phyloP scores from a whole-genome alignment of 2,113 vertebrate genomes.

The Balaenoptera acutorostrata region DNA sequence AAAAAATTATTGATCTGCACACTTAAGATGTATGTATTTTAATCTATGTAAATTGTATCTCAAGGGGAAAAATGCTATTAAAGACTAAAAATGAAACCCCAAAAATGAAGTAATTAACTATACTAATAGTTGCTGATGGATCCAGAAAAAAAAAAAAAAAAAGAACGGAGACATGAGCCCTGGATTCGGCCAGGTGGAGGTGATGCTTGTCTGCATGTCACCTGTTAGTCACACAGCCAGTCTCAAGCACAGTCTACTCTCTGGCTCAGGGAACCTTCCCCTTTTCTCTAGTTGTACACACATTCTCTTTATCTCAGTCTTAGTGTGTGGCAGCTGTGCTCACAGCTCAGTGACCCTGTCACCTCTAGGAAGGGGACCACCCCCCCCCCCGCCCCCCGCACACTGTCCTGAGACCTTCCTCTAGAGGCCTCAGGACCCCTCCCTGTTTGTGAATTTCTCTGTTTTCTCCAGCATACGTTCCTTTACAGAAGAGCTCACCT shows the following conservation, averaged over 20 bases:
- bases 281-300: not conserved
- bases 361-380: not conserved
- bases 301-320: not conserved
- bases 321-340: not conserved
- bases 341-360: not conserved
- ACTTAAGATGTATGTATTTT: not conserved
- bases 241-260: not conserved
- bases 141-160: not conserved
- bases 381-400: too few species aligned
- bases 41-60: not conserved
- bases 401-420: not conserved
- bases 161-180: too few species aligned
- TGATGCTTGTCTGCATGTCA: not conserved
- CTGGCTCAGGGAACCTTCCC: not conserved
- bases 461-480: not conserved
- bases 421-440: not conserved
- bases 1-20: not conserved
- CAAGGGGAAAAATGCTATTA: not conserved
- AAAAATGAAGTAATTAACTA: not conserved
- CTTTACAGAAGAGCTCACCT: not conserved
- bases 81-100: not conserved
- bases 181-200: not conserved
- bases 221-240: not conserved
- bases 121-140: not conserved
- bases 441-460: not conserved